A percentile compares a stretch with the other conserved stretches of the same genome.
These are phyloP conservation scores for Calvadosia cruxmelitensis DNA, from an alignment of 30 jellyfish, hydroid and myxozoan species.

Conservation along the genomic window DNA sequence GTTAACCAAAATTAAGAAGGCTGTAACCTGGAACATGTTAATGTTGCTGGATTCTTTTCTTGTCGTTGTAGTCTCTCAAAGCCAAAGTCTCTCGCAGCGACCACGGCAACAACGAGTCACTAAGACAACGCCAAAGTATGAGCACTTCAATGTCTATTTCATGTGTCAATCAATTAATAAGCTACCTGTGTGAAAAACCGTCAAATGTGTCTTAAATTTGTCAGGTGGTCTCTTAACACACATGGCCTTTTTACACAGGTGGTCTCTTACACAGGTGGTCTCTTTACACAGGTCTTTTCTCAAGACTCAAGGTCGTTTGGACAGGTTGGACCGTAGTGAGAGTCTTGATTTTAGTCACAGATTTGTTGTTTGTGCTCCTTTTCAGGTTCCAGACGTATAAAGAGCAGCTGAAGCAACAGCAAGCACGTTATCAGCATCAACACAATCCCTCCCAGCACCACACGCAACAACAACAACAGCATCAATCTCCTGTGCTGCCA, in stretches of 20 bases:
- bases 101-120: not conserved
- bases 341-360: not conserved
- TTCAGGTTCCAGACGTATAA: constrained; percentile 72
- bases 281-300: too few relatives aligned
- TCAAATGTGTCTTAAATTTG: not conserved
- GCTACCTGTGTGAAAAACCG: too few relatives aligned
- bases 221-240: too few relatives aligned
- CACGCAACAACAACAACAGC: constrained; percentile 26
- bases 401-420: constrained; percentile 89
- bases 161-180: too few relatives aligned
- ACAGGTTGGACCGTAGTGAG: not conserved
- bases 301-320: not conserved
- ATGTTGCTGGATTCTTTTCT: too few relatives aligned
- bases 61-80: not conserved
- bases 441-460: constrained; percentile 19
- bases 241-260: too few relatives aligned
- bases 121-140: not conserved
- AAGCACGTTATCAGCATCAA: constrained; percentile 70
- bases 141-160: too few relatives aligned
- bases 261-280: too few relatives aligned
- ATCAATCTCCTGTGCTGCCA: constrained; percentile 16
- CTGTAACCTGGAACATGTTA: too few relatives aligned
- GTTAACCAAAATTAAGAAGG: too few relatives aligned
- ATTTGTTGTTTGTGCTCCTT: not conserved
- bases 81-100: not conserved